Conservation (phyloP, 2,113 vertebrate species). For the Corythornis madagascariensis region DNA sequence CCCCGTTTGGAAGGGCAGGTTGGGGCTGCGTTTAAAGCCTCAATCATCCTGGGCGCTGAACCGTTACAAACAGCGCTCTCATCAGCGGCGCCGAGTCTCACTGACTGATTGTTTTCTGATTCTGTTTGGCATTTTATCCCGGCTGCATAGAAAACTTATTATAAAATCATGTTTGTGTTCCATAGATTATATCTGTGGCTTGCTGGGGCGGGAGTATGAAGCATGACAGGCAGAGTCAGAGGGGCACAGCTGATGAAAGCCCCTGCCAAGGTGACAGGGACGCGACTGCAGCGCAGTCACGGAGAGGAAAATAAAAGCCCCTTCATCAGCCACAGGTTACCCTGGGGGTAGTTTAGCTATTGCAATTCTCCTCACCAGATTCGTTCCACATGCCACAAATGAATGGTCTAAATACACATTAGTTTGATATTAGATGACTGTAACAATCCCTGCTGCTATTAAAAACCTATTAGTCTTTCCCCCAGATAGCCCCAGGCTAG, state of each 20-base stretch:
- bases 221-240: background rate
- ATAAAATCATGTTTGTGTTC: conserved; percentile 53
- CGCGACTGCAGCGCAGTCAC: background rate
- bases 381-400: background rate
- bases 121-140: conserved; percentile 64
- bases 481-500: background rate
- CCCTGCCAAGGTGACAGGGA: conserved; percentile 20
- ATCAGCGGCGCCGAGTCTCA: background rate
- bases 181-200: conserved; percentile 28
- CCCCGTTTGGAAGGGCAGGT: background rate
- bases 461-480: background rate
- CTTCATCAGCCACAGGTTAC: background rate
- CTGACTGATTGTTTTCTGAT: conserved; percentile 69
- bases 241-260: background rate
- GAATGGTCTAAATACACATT: background rate
- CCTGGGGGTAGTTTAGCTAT: background rate
- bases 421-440: background rate
- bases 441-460: background rate
- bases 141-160: conserved; percentile 63
- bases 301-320: background rate
- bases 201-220: background rate
- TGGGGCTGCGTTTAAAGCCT: conserved; percentile 19
- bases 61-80: background rate
- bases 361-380: background rate
- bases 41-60: conserved; percentile 51